Percentiles rank a stretch among this genome's conserved stretches.
phyloP scores from a whole-genome alignment of 2,797 vertebrate species.

The Parambassis ranga region DNA sequence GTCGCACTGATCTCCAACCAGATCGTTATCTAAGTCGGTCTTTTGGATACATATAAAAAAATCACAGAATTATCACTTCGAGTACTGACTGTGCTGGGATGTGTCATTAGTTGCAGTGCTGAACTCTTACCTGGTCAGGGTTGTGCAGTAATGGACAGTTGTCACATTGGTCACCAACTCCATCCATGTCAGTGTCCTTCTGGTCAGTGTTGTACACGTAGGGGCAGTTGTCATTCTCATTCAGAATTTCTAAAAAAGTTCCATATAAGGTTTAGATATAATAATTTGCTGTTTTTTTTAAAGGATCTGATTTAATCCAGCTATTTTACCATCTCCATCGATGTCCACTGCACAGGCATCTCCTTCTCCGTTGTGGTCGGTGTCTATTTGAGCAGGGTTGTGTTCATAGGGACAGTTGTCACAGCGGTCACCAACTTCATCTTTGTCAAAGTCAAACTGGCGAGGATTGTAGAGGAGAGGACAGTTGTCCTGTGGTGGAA shows the following conservation, averaged over 20 bases:
- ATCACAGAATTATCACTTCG: not conserved
- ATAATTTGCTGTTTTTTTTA: not conserved
- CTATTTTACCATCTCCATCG: slow-evolving; percentile 93
- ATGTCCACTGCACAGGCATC: slow-evolving; percentile 96
- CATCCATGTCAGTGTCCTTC: slow-evolving; percentile 94
- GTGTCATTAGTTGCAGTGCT: not conserved
- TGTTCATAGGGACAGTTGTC: slow-evolving; percentile 97
- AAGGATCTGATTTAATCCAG: not conserved
- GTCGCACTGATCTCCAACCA: slow-evolving; percentile 96
- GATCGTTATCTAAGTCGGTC: slow-evolving; percentile 92
- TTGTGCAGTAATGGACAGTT: slow-evolving; percentile 96
- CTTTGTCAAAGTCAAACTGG: slow-evolving; percentile 96
- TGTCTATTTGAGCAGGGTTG: slow-evolving; percentile 96
- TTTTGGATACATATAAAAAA: slow-evolving; percentile 54
- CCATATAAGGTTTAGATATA: not conserved
- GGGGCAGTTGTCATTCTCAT: slow-evolving; percentile 94
- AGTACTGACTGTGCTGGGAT: not conserved
- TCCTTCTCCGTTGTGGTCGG: slow-evolving; percentile 92
- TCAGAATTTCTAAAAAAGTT: slow-evolving; percentile 85
- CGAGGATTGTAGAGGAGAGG: slow-evolving; percentile 95
- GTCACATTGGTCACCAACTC: slow-evolving; percentile 97
- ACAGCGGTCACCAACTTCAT: slow-evolving; percentile 96
- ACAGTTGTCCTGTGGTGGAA: slow-evolving; percentile 89
- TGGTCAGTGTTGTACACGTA: slow-evolving; percentile 96
- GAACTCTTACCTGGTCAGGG: slow-evolving; percentile 88